Evolutionary conservation across 1,140 invertebrate genomes (phyloP), one percentile per base, ranked within the genome.

Genomic region (Ooceraea biroi): DNA sequence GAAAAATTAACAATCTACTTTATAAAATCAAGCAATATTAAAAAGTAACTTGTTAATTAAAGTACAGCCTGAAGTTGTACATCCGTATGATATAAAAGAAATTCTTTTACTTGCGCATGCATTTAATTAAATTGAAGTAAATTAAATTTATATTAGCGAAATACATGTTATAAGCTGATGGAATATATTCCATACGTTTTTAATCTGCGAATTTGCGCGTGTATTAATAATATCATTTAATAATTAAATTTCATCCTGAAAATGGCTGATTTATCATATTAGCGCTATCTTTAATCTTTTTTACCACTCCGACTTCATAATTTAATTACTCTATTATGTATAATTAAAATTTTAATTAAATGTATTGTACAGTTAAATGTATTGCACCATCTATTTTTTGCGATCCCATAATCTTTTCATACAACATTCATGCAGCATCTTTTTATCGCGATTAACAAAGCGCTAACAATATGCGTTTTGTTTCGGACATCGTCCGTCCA

Each of bases 271-370:
- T 22, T 10, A 57, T 55, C 36, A 7, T 55, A 19, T 12, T 17
- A 25, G 3, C 7, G 17, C 55, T 78, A 68, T 30, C 17, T 57
- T 68, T 1, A 68, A 46, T 57, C 17, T 44, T 78, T 30, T 50
- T 68, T 57, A 25, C 46, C 48, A n/a, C 7, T 5, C 14, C 0
- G 7, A 44, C 27, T 41, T 55, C 11, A 41, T n/a, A 66, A 25
- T 41, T 11, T 1, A 78, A 27, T 78, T 55, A 36, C 17, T 36
- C 36, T 36, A 36, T 55, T 41, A 57, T 17, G 8, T 0, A 2
- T 46, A 78, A 69, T 69, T 80, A 46, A 69, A 57, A 55, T 69
- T 80, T 69, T 69, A 69, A 58, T 80, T 80, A 69, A 58, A 80
- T 57, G 22, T 41, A n/a, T n/a, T n/a, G n/a, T n/a, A n/a, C 36